Base-by-base conservation (phyloP, 2,888 invertebrate genomes). In the Calliphora vomitoria region DNA sequence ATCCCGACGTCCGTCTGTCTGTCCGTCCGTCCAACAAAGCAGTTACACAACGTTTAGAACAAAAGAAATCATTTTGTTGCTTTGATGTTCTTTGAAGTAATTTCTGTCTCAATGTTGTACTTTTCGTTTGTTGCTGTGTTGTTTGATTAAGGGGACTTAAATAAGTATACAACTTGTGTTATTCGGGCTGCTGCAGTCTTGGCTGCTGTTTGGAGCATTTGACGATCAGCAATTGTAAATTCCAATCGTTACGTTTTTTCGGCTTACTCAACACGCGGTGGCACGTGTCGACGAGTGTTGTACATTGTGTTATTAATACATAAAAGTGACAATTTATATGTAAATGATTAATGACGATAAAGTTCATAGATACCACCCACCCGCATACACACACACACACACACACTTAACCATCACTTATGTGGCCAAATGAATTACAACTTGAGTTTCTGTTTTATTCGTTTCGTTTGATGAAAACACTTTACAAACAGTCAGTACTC, bases 271-370 rank as follows among this genome's bases (percentile, higher is more conserved):
- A 60, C 79, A 80, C 80, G 68, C 60, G 55, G 53, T 47, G 85
- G 62, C 85, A 85, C 85, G 85, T 80, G 85, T 53, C 69, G 41
- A 75, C 80, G 85, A 80, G 80, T 81, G 85, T 85, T 81, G 44
- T 47, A 85, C 68, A 80, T 75, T 69, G 69, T 76, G 80, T 80
- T 75, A 85, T 85, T 85, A 81, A 81, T 81, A 80, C 75, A 85
- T 81, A 85, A 85, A 85, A 85, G 85, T 85, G 85, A 85, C 75
- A 85, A 85, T 85, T 85, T 81, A 81, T 81, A 85, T 85, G 85
- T 85, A 81, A 85, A 85, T 80, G 80, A 85, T 85, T 80, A 80
- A 84, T 84, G 79, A 53, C 55, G 41, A 53, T 64, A 38, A 79
- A 53, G 25, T 41, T 18, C 20, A 55, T 79, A 20, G 60, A 58